Evolutionary conservation across 1,140 invertebrate genomes (phyloP).

Genomic region (Zaprionus ghesquierei): DNA sequence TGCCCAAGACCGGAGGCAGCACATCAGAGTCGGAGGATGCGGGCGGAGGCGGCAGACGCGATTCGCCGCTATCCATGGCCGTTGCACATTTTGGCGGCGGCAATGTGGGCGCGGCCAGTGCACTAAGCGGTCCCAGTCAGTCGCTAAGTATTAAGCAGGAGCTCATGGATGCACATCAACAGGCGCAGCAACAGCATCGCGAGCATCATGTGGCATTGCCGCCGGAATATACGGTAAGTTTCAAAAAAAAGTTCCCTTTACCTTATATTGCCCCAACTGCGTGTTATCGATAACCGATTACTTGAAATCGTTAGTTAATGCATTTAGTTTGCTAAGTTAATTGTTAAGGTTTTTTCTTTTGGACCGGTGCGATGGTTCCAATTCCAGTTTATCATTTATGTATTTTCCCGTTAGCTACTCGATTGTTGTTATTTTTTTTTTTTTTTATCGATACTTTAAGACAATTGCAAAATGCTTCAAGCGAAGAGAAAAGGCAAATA

Average conservation of each 20-base stretch:
- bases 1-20: constrained; percentile 85
- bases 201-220: constrained; percentile 77
- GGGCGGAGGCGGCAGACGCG: constrained; percentile 83
- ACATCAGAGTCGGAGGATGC: constrained; percentile 85
- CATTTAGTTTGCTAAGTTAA: constrained; percentile 62
- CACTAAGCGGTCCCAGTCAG: constrained; percentile 82
- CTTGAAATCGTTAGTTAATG: constrained; percentile 18
- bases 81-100: constrained; percentile 74
- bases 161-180: constrained; percentile 82
- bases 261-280: not conserved
- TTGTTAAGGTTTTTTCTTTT: constrained; percentile 83
- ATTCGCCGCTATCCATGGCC: constrained; percentile 82
- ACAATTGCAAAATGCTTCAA: constrained; percentile 75
- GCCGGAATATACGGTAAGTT: constrained; percentile 83
- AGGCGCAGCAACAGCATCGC: constrained; percentile 76
- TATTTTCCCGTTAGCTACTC: constrained; percentile 19
- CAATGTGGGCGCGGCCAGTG: constrained; percentile 69
- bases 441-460: constrained; percentile 50
- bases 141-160: constrained; percentile 87
- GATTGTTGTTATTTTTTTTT: constrained; percentile 19
- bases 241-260: not conserved
- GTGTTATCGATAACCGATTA: not conserved
- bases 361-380: constrained; percentile 83
- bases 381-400: constrained; percentile 48
- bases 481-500: not conserved